Evolutionary conservation across 2,113 vertebrate species (phyloP), one percentile per base, ranked within the genome.

Genomic region (Calcarius ornatus): DNA sequence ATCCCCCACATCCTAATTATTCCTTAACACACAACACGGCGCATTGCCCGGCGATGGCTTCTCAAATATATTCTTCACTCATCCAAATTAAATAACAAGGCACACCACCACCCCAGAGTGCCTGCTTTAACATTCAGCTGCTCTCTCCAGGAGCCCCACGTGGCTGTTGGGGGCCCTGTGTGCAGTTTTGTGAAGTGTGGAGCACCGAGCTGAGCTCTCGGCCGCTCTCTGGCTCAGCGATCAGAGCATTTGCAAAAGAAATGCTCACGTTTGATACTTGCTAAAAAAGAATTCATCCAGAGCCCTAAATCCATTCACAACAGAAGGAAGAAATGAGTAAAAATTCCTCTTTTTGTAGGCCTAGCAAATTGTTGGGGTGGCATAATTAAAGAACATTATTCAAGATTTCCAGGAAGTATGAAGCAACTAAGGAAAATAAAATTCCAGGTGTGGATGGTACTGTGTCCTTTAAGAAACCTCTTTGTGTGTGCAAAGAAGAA

Each of bases 1-100:
- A 95, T 80, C 56, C 11, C 47, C 19, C 31, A 38, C 27, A 50
- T 47, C 63, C 69, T 78, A 94, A 97, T 96, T 96, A 92, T 92
- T 77, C 88, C 81, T 63, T 88, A 65, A 71, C 15, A 15, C 14
- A n/a, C 22, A 47, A 14, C n/a, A 35, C 50, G 86, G 48, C 16
- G 2, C n/a, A 50, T 16, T 75, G 85, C 80, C 65, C 23, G 10
- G 69, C 1, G 1, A 96, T 25, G 57, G 15, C 66, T 82, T 56
- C 68, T 48, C 69, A 94, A 75, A 61, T 30, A 56, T 4, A 63
- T 91, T 30, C 63, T 54, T 43, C 82, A 38, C 47, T 90, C 85
- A 59, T 22, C 64, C 64, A 91, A 90, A 95, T 93, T 86, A 80
- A 88, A 95, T 25, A 70, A 57, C 71, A 78, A 82, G 77, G 13